Evolutionary conservation across 2,888 invertebrate genomes (phyloP), one percentile per base, ranked within the genome.

Genomic region (Dicycla oo): DNA sequence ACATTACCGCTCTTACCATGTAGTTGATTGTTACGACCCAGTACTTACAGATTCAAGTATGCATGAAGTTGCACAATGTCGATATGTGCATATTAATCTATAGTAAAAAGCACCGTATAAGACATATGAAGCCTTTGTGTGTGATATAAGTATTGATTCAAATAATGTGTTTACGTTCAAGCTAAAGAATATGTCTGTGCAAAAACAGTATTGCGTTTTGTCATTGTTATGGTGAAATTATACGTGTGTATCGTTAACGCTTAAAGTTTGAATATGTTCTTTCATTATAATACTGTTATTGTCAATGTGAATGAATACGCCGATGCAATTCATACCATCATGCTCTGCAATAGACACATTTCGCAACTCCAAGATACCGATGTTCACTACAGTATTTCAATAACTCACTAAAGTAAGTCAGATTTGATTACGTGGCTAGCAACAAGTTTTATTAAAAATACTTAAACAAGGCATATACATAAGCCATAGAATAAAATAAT

Each of bases 51-150:
- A 90, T 89, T 90, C 88, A 90, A 87, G 91, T 87, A 90, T 95
- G 95, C 95, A 95, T 95, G 95, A 92, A 88, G 86, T 91, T 90
- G 92, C 94, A 95, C 94, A 91, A 86, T 91, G 87, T 92, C 91
- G 89, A 91, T 90, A 92, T 90, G 92, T 93, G 94, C 94, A 91
- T 92, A 90, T 88, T 91, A 89, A 87, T 91, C 87, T 93, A n/a
- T n/a, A 93, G 91, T 89, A 87, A 89, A 86, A 87, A 91, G 94
- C 94, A 94, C 93, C 89, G 84, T 90, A 87, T 87, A 87, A 84
- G 89, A 91, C 85, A 87, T n/a, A n/a, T 91, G 88, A 90, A 88
- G 90, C 91, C 90, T 92, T 85, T 92, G 84, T 89, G 88, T 93
- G 91, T 92, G 86, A 91, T 86, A 90, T 88, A 73, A 87, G 70